Base-by-base conservation (phyloP, 1,140 invertebrate species). In the Battus philenor region DNA sequence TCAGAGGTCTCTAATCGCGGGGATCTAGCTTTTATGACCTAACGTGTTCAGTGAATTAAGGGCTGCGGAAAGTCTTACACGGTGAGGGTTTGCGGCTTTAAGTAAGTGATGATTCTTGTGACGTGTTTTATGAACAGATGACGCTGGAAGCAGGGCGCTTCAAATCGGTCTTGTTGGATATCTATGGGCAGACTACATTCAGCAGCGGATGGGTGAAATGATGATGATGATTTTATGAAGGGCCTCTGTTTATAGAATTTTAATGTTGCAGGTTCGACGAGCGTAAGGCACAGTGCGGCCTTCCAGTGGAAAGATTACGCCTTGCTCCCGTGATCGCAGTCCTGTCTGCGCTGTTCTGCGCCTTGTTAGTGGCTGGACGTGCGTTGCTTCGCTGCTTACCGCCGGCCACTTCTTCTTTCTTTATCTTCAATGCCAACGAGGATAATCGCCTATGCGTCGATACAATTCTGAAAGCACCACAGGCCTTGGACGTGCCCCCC, bases 381-480 rank as follows among this genome's bases (percentile, higher is more conserved):
- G 32, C 67, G 1, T 46, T 84, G 8, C 24, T 68, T 7, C 52
- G 63, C 5, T 69, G 59, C 20, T 50, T 81, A 8, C 77, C 77
- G 0, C 63, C 72, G 0, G 38, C 51, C 7, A 59, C 68, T 0
- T 64, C 64, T 16, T 80, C 75, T 4, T 84, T 72, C 49, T 84
- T 84, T 50, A 74, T 81, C 12, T 84, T 84, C 39, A 79, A 79
- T 34, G 66, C 66, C 0, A 81, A 81, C 31, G 80, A 84, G 48
- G 77, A 81, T 51, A 84, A 84, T 47, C 59, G 77, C 4, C 61
- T 84, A 0, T 68, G 68, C 20, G 66, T 84, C 4, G 80, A 81
- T 24, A 60, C 73, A 0, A 15, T 70, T 0, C 49, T 76, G n/a
- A 51, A 52, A 2, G 45, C 60, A 0, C 56, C 47, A 4, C 55